Conservation (phyloP, 2,797 vertebrate genomes). For the Oreortyx pictus region DNA sequence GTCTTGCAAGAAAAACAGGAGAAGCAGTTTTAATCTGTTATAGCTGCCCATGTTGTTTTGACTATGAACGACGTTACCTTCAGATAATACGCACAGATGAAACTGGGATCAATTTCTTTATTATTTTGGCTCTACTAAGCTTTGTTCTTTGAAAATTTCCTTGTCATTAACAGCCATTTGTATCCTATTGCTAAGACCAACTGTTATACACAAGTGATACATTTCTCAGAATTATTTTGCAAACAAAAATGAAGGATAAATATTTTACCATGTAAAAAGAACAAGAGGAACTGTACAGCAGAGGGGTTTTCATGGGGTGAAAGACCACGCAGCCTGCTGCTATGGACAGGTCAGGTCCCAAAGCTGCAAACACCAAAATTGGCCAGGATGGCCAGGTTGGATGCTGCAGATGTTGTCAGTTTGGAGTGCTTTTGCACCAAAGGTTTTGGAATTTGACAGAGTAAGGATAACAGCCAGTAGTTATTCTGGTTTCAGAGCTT, state of each 20-base stretch:
- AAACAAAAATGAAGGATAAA: background rate
- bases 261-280: background rate
- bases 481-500: background rate
- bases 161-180: slow-evolving; percentile 24
- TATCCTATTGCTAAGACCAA: background rate
- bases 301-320: background rate
- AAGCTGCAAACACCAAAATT: background rate
- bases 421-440: background rate
- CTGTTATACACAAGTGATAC: background rate
- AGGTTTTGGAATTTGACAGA: background rate
- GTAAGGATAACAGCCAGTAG: background rate
- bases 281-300: background rate
- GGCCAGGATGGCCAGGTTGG: background rate
- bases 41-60: slow-evolving; percentile 54
- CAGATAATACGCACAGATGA: background rate
- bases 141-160: slow-evolving; percentile 53
- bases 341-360: background rate
- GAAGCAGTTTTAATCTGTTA: slow-evolving; percentile 49
- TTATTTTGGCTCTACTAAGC: slow-evolving; percentile 34
- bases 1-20: slow-evolving; percentile 44
- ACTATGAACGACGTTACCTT: slow-evolving; percentile 16
- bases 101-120: slow-evolving; percentile 55
- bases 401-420: background rate
- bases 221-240: background rate
- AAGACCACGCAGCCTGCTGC: background rate